Evolutionary conservation across 1,140 invertebrate genomes (phyloP).

Genomic region (Rhyacophila brunnea): DNA sequence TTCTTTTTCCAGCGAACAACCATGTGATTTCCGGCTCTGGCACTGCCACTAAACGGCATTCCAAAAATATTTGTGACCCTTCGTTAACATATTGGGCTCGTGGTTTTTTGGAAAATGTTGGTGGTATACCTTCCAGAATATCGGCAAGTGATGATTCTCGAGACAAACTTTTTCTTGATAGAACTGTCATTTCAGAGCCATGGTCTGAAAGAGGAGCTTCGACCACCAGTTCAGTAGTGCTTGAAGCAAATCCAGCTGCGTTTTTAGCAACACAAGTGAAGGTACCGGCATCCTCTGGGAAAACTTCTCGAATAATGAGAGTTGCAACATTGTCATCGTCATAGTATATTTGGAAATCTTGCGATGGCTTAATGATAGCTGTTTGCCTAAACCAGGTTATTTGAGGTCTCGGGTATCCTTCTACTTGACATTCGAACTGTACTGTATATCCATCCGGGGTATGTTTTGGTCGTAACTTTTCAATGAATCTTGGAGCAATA

Average conservation of each 20-base stretch:
- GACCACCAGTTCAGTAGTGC: conserved; percentile 85
- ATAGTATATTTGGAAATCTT: conserved; percentile 90
- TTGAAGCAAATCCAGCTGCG: conserved; percentile 87
- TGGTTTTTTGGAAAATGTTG: conserved; percentile 87
- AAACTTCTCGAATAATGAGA: conserved; percentile 91
- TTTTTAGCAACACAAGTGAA: conserved; percentile 98
- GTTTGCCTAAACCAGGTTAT: conserved; percentile 95
- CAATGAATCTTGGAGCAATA: conserved; percentile 78
- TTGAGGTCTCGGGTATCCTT: conserved; percentile 84
- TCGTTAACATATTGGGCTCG: conserved; percentile 81
- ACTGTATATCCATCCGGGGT: conserved; percentile 84
- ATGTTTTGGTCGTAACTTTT: conserved; percentile 80
- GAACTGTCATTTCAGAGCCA: conserved; percentile 76
- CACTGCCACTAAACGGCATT: conserved; percentile 83
- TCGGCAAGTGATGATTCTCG: conserved; percentile 88
- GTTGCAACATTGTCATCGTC: conserved; percentile 90
- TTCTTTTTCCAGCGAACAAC: conserved; percentile 72
- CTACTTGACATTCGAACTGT: conserved; percentile 87
- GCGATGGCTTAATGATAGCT: conserved; percentile 85
- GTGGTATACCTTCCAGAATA: conserved; percentile 88
- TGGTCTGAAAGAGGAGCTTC: conserved; percentile 86
- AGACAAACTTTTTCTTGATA: conserved; percentile 79
- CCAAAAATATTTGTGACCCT: conserved; percentile 74
- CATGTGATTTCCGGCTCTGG: conserved; percentile 87
- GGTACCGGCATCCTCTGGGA: conserved; percentile 94